phyloP scores from a whole-genome alignment of 2,113 vertebrate species.

The Chlorodrepanis virens region DNA sequence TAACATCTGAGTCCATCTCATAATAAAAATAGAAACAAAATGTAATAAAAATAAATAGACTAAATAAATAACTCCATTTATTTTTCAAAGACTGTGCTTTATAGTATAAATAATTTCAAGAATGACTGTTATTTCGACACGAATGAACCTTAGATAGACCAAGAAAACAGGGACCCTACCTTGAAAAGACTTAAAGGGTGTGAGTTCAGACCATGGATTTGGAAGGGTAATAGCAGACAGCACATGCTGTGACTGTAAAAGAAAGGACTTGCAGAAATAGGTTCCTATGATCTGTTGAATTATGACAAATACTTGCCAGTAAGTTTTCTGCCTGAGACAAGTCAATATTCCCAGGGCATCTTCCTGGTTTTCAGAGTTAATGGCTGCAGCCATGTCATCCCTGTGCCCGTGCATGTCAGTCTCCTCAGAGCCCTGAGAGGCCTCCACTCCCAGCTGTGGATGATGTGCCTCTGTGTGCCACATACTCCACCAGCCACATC shows the following conservation, averaged over 20 bases:
- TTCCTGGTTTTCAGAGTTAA: neutral
- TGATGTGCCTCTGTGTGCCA: neutral
- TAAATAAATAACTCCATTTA: neutral
- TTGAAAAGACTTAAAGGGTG: neutral
- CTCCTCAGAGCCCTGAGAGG: neutral
- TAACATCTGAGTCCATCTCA: neutral
- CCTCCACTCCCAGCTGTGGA: neutral
- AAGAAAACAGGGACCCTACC: neutral
- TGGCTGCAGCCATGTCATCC: neutral
- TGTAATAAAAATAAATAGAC: neutral
- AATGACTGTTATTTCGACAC: neutral
- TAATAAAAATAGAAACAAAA: neutral
- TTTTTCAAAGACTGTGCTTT: neutral
- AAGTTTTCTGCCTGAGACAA: neutral
- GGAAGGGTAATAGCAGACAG: neutral
- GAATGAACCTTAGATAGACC: neutral
- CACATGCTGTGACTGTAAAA: neutral
- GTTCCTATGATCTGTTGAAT: neutral
- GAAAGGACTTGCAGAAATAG: neutral
- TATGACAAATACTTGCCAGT: neutral
- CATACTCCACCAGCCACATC: neutral
- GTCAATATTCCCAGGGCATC: neutral
- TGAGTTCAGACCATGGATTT: neutral
- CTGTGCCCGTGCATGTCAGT: fast-evolving
- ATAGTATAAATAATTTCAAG: neutral